Evolutionary conservation across 2,113 vertebrate species (phyloP), one percentile per base, ranked within the genome.

Genomic region (Ellobius talpinus): DNA sequence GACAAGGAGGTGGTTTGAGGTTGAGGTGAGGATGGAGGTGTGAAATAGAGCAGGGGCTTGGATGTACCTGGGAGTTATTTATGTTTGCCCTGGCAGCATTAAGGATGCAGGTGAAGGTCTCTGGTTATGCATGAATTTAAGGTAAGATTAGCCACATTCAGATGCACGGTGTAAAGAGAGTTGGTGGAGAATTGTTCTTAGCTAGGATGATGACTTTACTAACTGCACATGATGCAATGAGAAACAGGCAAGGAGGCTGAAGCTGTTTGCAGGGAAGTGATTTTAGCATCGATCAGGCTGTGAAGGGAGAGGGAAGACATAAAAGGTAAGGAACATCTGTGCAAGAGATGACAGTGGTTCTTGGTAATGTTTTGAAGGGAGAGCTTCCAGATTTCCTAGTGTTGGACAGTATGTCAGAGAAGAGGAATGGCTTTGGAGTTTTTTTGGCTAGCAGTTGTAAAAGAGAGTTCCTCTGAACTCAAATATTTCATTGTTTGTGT

Each of bases 141-240:
- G 90, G 50, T n/a, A 42, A 19, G 5, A n/a, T 92, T 50, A 86
- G 21, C 66, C 42, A 11, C 66, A 3, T 81, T 81, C n/a, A 92
- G 47, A 89, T 73, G 45, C 14, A 26, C 42, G 11, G 29, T 95
- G 23, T 72, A 52, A 65, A 61, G 66, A 55, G 14, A 92, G 65
- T 63, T 92, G 74, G 33, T 61, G 86, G 92, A 89, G 50, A 92
- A 76, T 66, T 76, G 42, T 29, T 45, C 78, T 93, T 92, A 76
- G 74, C 45, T 33, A 52, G 14, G 16, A 39, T n/a, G 65, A n/a
- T 72, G 42, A 33, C 55, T 90, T 90, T 90, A 73, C 76, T 21
- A 39, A 61, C 26, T 10, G 1, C 68, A 47, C 45, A 7, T 92
- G 42, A 85, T 70, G 31, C 65, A 89, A 36, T 52, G 52, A 96